Base-by-base conservation (phyloP, 2,797 vertebrate species). In the Hoplostethus mediterraneus region DNA sequence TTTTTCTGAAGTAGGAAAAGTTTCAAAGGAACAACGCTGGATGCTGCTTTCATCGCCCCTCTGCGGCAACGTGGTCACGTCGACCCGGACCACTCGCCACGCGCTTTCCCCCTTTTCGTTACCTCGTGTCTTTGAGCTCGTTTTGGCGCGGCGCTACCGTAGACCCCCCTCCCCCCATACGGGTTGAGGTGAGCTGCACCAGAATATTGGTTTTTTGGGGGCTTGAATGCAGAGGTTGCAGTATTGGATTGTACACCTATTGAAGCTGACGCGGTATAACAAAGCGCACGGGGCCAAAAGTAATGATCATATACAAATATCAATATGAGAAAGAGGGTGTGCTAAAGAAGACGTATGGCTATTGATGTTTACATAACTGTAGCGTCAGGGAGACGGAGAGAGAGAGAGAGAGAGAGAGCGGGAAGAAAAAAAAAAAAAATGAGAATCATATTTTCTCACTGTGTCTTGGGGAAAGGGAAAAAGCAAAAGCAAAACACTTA, bases 271-370 rank as follows among this genome's bases (percentile, higher is more conserved):
- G 86, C 90, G 82, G 79, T 87, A 89, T 92, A 92, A 93, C 93
- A 92, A 93, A 91, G 92, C 90, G 68, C 79, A 86, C 84, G 77
- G 89, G 90, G 88, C 89, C 80, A 87, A 92, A 94, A 92, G 91
- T 94, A 95, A 94, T 92, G 94, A 95, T 95, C 93, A 94, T 93
- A 94, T 93, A 93, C 92, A 93, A 93, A 94, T 94, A 95, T 95
- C 94, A 91, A 95, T 95, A 95, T 92, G 90, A 93, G 92, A 93
- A 89, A 88, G 93, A 93, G 91, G 90, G 90, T 84, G 87, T 88
- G 92, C 92, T 94, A 94, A 95, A 94, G 92, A 95, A 94, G 94
- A 95, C 83, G 86, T 93, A 95, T 95, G 89, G 90, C 89, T 94
- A 95, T 95, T 94, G 94, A 95, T 94, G 92, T 94, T 92, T 93